Evolutionary conservation across 2,888 invertebrate species (phyloP), one percentile per base, ranked within the genome.

Genomic region (Tortrix viridana): DNA sequence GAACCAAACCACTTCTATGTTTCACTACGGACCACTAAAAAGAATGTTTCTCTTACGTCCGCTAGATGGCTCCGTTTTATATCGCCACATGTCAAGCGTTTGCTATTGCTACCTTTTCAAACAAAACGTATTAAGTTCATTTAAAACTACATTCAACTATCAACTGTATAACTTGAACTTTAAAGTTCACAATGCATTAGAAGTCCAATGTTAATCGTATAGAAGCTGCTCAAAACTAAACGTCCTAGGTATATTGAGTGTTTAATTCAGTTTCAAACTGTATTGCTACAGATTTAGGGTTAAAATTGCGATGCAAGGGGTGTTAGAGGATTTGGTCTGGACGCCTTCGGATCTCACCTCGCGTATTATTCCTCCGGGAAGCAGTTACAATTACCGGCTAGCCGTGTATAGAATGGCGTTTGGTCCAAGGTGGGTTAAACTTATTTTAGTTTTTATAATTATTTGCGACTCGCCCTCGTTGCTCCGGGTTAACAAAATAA

Each of bases 311-410:
- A n/a, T 41, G 16, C 6, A 20, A 9, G 19, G 18, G 14, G 16
- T 41, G 41, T 53, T 53, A 41, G 53, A 22, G 41, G 41, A 41
- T 41, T 41, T 53, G 48, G 60, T 68, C 87, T 89, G 89, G 71
- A 81, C 65, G 82, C 67, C 81, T 79, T 89, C 88, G 77, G 75
- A 79, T 89, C 85, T 77, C 90, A 85, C 88, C 78, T 81, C 78
- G 77, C 70, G 77, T 82, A 86, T 84, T 82, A 86, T 86, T 88
- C 81, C 79, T 78, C 74, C 68, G 68, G 82, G 84, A 84, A 88
- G 86, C 82, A 81, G 89, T 88, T 89, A 88, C 88, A 88, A 84
- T 88, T 79, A 81, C 81, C 74, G 79, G 77, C 81, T 82, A 84
- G 84, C 85, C 85, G 73, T 77, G 71, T 74, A 71, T 70, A 68